Evolutionary conservation across 2,888 invertebrate genomes (phyloP), one percentile per base, ranked within the genome.

Genomic region (Brachynemurus nebulosus): DNA sequence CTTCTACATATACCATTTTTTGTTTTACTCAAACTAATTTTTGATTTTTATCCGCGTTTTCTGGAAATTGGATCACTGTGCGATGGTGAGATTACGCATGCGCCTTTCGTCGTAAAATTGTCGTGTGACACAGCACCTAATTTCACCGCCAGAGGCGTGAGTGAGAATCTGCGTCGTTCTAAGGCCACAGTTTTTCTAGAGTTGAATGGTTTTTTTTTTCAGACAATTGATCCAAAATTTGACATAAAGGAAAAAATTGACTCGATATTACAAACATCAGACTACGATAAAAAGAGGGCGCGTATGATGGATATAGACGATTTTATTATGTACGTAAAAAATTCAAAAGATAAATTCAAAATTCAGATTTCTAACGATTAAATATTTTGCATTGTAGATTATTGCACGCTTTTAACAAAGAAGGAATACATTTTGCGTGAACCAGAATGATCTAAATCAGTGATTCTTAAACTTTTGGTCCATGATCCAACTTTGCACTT

Each of bases 281-380:
- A 72, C 49, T 83, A 81, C 56, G 80, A 78, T 44, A 74, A 82
- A 52, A 80, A 80, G 62, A 73, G 98, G 57, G 90, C 97, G 1
- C 71, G 97, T 55, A 81, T 79, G 4, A 90, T 98, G 95, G 93
- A 95, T 59, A 81, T 88, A 52, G 96, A 97, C 68, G 96, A 98
- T 61, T 97, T 98, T 60, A 81, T 95, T 68, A 74, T 72, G 68
- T 73, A 68, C 52, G 63, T 64, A 47, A 9, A 4, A 36, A 38
- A 45, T 48, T 47, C 3, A 35, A 42, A 18, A 9, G 2, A 23
- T n/a, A 11, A 11, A 16, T 17, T 14, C 34, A 17, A 40, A 25
- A 45, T 18, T 46, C 20, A 40, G 42, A 23, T 40, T 44, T 36
- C 39, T 45, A 14, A 40, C 42, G 39, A 44, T 48, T 45, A 46